phyloP scores from a whole-genome alignment of 2,888 invertebrate species.

The Yponomeuta evonymella region DNA sequence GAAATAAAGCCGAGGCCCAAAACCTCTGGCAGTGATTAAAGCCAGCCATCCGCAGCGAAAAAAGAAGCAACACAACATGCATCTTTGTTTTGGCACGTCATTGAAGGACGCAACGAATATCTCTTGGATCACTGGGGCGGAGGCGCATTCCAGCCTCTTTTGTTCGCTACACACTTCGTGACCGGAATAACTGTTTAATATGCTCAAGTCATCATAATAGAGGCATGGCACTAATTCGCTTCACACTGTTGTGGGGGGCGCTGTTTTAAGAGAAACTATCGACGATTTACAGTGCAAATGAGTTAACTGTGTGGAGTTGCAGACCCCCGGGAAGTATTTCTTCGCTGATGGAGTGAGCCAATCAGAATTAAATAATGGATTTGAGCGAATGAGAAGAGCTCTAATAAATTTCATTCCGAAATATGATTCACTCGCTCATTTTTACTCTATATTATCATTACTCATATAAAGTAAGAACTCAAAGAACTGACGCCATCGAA shows the following conservation, averaged over 20 bases:
- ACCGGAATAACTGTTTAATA: slow-evolving; percentile 25
- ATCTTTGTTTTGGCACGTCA: slow-evolving; percentile 16
- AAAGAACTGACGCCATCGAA: not conserved
- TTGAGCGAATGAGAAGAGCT: slow-evolving; percentile 14
- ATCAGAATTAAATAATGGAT: slow-evolving; percentile 18
- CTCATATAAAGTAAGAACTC: not conserved
- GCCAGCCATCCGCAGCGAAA: slow-evolving; percentile 1
- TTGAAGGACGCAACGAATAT: slow-evolving; percentile 15
- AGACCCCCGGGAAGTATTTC: slow-evolving; percentile 17
- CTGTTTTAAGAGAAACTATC: not conserved
- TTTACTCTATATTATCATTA: not conserved
- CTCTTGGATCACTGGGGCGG: slow-evolving; percentile 4
- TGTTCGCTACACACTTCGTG: slow-evolving; percentile 21
- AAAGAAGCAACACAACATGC: slow-evolving; percentile 13
- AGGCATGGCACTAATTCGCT: slow-evolving; percentile 25
- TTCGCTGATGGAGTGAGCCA: slow-evolving; percentile 23
- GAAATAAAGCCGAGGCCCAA: slow-evolving; percentile 1
- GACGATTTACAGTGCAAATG: not conserved
- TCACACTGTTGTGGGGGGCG: slow-evolving; percentile 20
- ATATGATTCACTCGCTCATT: too few relatives aligned
- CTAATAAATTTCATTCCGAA: slow-evolving; percentile 2
- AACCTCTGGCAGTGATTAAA: slow-evolving; percentile 11
- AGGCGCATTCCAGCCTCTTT: slow-evolving; percentile 18
- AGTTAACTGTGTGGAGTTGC: not conserved
- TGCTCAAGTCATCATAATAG: slow-evolving; percentile 23